Evolutionary conservation across 2,888 invertebrate genomes (phyloP), one percentile per base, ranked within the genome.

Genomic region (Noctua janthina): DNA sequence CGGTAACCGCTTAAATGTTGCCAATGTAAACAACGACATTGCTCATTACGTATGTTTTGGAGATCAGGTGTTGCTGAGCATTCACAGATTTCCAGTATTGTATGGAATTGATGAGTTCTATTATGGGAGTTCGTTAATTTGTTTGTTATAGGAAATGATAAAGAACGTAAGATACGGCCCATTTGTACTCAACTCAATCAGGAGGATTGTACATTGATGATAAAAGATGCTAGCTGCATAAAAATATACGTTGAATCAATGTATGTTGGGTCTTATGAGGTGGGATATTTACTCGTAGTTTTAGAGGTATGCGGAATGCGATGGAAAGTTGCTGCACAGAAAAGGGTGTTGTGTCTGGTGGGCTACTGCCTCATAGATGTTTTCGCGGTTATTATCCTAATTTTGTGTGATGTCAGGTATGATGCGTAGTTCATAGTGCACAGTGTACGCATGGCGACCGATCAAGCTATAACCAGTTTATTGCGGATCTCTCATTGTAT

Each of bases 11-110:
- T 49, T 67, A 72, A 78, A 72, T 78, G 72, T 39, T 82, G 81
- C 78, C 46, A 78, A 81, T 62, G 67, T 78, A 85, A 84, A 83
- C 79, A 79, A 73, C 68, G 72, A 84, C 51, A 74, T 72, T 78
- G 3, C 62, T 67, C 73, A 56, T 71, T 85, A 70, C n/a, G 23
- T 43, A 43, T 86, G 68, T 79, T 68, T 51, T 46, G 59, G 20
- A 62, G n/a, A 77, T 81, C 68, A 70, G 67, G 68, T 74, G 86
- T 46, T 49, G 54, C 59, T 77, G 54, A 85, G 5, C 15, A 51
- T 76, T 39, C 69, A 20, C 76, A 81, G 81, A 49, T 69, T 66
- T 76, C 46, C 29, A n/a, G 74, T 85, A 81, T 85, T 81, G 85
- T 71, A 35, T 84, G 54, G 11, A 84, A 79, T 72, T 64, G 20